Conservation (phyloP, 2,888 invertebrate genomes). For the Caenorhabditis sp. region DNA sequence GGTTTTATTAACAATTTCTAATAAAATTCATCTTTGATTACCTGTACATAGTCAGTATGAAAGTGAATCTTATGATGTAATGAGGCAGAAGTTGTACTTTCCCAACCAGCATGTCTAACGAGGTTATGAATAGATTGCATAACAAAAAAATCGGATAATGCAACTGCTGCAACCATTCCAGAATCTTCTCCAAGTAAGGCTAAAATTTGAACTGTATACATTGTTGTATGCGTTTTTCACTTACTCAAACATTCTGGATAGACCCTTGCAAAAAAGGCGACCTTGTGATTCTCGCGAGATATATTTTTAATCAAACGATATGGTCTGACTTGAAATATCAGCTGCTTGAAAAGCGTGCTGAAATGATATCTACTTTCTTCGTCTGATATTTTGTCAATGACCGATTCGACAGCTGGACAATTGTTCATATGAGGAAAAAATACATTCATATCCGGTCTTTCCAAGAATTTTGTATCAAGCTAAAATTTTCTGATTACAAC, state of each 20-base stretch:
- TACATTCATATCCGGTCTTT: constrained; percentile 10
- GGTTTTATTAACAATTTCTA: no score
- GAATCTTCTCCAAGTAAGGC: constrained; percentile 13
- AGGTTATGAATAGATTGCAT: constrained; percentile 24
- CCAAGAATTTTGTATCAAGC: constrained; percentile 20
- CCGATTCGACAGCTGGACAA: constrained; percentile 7
- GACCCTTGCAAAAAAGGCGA: constrained; percentile 28
- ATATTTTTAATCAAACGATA: constrained; percentile 7
- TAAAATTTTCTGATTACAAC: constrained; percentile 5
- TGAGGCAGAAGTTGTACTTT: constrained; percentile 23
- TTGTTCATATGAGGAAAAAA: constrained; percentile 4
- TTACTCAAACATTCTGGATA: constrained; percentile 26
- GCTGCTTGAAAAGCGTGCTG: constrained; percentile 1
- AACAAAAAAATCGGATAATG: constrained; percentile 33
- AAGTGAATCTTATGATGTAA: constrained; percentile 42
- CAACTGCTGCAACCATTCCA: constrained; percentile 30
- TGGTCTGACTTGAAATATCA: constrained; percentile 27
- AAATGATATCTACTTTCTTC: not conserved
- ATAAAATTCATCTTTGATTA: not conserved
- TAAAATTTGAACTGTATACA: not conserved
- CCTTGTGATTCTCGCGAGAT: constrained; percentile 14
- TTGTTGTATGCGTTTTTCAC: not conserved
- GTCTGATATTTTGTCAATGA: not conserved
- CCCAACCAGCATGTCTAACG: constrained; percentile 9
- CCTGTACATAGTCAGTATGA: constrained; percentile 31